Base-by-base conservation (phyloP, 2,797 vertebrate genomes). In the Parotocinclus haroldoi region DNA sequence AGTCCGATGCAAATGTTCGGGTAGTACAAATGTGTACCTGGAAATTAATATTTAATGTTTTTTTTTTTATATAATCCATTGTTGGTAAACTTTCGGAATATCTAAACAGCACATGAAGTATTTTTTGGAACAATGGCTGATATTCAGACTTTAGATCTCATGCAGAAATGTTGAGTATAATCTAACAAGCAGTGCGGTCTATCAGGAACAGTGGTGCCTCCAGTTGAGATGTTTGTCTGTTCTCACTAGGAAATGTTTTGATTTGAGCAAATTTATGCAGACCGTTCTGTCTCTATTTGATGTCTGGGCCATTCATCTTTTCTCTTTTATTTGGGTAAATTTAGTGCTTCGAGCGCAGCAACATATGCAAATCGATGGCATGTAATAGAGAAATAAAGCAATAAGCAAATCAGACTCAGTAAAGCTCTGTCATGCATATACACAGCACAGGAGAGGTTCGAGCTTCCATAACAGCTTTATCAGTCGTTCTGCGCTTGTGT, bases 321-420 rank as follows among this genome's bases (percentile, higher is more conserved):
- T 2, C 44, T 57, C 37, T 48, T 48, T 53, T 36, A n/a, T 10
- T 27, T 5, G 27, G 53, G 46, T 27, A 27, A 27, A 27, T 27
- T 27, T 27, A 27, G 27, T 27, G 51, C 69, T 65, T 65, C 69
- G 64, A 58, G 46, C 39, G 44, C 54, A 71, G 40, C 45, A 36
- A 16, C 16, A 1, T 36, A 57, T 57, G 53, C 45, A 58, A 66
- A 58, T 36, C 7, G 17, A 56, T 38, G 37, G 14, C 27, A 27
- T 9, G 18, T 50, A 36, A 49, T 38, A 10, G 13, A 14, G 46
- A 14, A 44, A 27, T 27, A 27, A 27, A 27, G 27, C 27, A 27
- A 27, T 27, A 27, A 27, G 27, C 27, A 27, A 27, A 27, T 27
- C 27, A 27, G 27, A 27, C 27, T 27, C 27, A 27, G 27, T 27